Percentiles rank a stretch among this genome's conserved stretches.
These are phyloP conservation scores for Prinia subflava DNA, from an alignment of 2,113 vertebrate species.

Conservation along the genomic window DNA sequence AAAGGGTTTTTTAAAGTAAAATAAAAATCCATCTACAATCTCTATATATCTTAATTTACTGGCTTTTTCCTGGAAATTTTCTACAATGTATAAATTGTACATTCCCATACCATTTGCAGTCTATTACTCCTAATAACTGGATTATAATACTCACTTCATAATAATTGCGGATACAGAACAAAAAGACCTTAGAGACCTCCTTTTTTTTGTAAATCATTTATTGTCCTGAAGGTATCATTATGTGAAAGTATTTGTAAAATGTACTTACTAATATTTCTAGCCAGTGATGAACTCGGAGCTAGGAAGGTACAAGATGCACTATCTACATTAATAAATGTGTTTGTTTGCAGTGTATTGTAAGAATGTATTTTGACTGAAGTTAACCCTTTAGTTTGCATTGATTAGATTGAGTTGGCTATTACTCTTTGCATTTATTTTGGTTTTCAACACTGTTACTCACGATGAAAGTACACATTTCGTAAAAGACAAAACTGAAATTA, in stretches of 20 bases:
- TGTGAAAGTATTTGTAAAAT: background rate
- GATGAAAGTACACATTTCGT: background rate
- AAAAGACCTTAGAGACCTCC: background rate
- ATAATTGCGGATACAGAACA: background rate
- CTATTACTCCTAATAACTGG: background rate
- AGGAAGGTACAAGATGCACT: background rate
- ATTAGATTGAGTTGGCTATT: background rate
- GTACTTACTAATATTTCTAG: background rate
- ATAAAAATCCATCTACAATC: background rate
- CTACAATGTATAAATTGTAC: background rate
- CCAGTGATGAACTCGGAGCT: background rate
- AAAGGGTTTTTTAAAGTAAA: background rate
- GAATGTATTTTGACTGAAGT: background rate
- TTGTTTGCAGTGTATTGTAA: background rate
- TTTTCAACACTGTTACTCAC: background rate
- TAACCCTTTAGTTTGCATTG: background rate
- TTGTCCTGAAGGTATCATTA: constrained; percentile 9
- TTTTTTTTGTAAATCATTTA: background rate
- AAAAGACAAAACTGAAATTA: background rate
- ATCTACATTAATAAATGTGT: background rate
- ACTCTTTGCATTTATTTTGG: background rate
- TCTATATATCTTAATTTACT: background rate
- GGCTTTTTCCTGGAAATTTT: background rate
- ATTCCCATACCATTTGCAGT: background rate
- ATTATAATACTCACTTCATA: background rate